Base-by-base conservation (phyloP, 2,797 vertebrate species). In the Pipistrellus nathusii region DNA sequence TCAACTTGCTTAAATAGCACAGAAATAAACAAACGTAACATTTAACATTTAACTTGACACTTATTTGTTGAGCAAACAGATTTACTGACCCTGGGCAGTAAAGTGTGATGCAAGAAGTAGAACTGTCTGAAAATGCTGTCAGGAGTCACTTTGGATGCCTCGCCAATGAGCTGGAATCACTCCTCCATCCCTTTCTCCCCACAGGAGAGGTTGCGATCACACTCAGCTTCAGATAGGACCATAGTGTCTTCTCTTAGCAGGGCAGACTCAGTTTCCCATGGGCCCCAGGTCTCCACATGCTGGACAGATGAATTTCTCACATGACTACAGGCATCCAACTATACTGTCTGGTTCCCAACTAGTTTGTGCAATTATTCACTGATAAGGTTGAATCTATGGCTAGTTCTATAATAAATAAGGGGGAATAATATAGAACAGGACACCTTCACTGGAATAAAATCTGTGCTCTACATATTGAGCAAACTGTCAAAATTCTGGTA, bases 21-120 rank as follows among this genome's bases (percentile, higher is more conserved):
- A 94, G 21, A 88, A 95, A 93, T 88, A 55, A 85, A 46, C 59
- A 71, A 72, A 53, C 15, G 23, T 18, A 17, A 18, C 44, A 73
- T 20, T 72, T 53, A 55, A 73, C 41, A 82, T 80, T 62, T 71
- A 64, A 85, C 72, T 64, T 90, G 41, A 85, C 12, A 92, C 32
- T 38, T 51, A 77, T 14, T 96, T 85, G 66, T 66, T 88, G 38
- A 94, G 30, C 85, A 85, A 77, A 92, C 12, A 1, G 57, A 94
- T 77, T 80, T 38, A 71, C 13, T 62, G 77, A 32, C 17, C 14
- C 59, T 75, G 30, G 18, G 13, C 17, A 68, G 90, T 66, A 17
- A 59, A 91, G 23, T 82, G 8, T 27, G 41, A 90, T 59, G 3
- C 17, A n/a, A 48, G 25, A 85, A 86, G 38, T 5, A 75, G 27